These are phyloP conservation scores for Amphipoea oculea DNA, from an alignment of 2,888 invertebrate genomes.

Conservation along the genomic window DNA sequence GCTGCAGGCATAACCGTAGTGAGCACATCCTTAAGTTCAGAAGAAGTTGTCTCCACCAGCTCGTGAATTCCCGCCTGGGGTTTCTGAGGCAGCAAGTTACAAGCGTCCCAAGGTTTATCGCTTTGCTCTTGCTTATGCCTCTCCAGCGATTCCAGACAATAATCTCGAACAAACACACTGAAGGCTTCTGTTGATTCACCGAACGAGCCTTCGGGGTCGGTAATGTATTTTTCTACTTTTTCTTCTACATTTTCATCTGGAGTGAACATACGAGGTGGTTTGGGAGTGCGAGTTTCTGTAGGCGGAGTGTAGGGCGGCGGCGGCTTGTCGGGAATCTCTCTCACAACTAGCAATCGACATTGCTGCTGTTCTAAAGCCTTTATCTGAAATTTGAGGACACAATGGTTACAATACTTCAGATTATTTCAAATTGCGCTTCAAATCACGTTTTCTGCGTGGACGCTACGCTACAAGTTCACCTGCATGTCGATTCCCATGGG, in stretches of 20 bases:
- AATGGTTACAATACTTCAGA: conserved; percentile 8
- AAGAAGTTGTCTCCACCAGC: conserved; percentile 70
- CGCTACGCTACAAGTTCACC: background rate
- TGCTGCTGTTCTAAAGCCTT: conserved; percentile 87
- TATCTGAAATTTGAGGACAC: conserved; percentile 75
- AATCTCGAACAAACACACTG: conserved; percentile 81
- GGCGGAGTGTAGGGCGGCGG: conserved; percentile 88
- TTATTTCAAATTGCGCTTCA: background rate
- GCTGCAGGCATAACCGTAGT: conserved; percentile 75
- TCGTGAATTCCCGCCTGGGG: conserved; percentile 70
- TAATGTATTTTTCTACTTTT: conserved; percentile 72
- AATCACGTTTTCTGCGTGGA: background rate
- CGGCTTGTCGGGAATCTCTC: conserved; percentile 88
- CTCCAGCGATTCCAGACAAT: conserved; percentile 78
- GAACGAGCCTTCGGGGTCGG: conserved; percentile 42
- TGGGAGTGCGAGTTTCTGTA: conserved; percentile 70
- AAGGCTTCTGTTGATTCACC: conserved; percentile 75
- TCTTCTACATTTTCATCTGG: conserved; percentile 72
- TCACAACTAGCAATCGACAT: conserved; percentile 81
- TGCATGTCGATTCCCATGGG: background rate
- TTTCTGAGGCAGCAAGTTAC: conserved; percentile 80
- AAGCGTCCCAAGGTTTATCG: conserved; percentile 84
- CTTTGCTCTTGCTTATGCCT: conserved; percentile 74
- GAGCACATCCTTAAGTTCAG: conserved; percentile 79
- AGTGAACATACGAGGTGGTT: conserved; percentile 73